Base-by-base conservation (phyloP, 2,888 invertebrate species). In the Cephus pulcher region DNA sequence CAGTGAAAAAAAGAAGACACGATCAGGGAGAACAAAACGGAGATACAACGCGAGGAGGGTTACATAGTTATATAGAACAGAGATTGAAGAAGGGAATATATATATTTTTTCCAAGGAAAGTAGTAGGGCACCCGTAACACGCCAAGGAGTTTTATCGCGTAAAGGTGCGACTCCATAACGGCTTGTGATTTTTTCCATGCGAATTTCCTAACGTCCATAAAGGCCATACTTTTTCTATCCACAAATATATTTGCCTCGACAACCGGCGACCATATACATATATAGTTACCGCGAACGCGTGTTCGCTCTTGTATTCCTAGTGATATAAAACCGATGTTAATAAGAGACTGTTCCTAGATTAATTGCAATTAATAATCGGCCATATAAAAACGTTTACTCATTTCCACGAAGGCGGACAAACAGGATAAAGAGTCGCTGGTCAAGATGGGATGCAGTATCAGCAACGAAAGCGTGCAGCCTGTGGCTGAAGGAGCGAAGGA, bases 381-480 rank as follows among this genome's bases (percentile, higher is more conserved):
- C 56, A 15, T 77, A 76, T 32, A 74, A 74, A 37, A 32, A 32
- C 37, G 70, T 40, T 33, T 23, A 74, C 32, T 75, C 71, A 33
- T 68, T 69, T 75, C 71, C 12, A 56, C 37, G 32, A 56, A 76
- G 23, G 35, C 69, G 69, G 71, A 40, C 35, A 23, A 56, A 69
- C 34, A 69, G 34, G 74, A 69, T 11, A 75, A 73, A 69, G 37
- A 75, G 23, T 56, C 56, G 56, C 9, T 56, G 56, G 1, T 0
- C 90, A 88, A 89, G 84, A 92, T 94, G 93, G 91, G 93, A 89
- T 94, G 94, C 91, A 94, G 94, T 86, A 94, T 94, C 75, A 94
- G 94, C 89, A 94, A 94, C 89, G 94, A 94, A 86, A 91, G 86
- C 86, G 90, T 87, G 80, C 91, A 87, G 88, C 91, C 88, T 87